Percentiles rank a stretch among this genome's conserved stretches.
phyloP scores from a whole-genome alignment of 1,140 invertebrate species.

The Drosophila insularis region DNA sequence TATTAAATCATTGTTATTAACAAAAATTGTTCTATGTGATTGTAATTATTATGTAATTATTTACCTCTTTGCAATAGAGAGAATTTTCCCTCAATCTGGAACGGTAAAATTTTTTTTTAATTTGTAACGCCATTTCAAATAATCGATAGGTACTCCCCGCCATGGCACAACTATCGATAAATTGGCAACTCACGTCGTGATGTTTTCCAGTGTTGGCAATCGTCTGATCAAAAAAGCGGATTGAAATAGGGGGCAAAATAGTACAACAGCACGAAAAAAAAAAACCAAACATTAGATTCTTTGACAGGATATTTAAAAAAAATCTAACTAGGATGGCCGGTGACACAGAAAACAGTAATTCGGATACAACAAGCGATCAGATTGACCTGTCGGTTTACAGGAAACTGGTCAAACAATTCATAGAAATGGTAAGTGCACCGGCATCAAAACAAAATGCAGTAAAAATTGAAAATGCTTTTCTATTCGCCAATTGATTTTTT shows the following conservation, averaged over 20 bases:
- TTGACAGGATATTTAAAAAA: neutral
- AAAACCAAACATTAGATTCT: no score
- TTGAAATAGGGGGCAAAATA: no score
- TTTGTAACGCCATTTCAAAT: no score
- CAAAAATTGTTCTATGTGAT: no score
- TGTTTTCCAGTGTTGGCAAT: constrained; percentile 28
- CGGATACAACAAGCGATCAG: constrained; percentile 47
- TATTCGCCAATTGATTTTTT: neutral
- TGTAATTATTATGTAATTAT: no score
- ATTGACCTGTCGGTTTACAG: constrained; percentile 72
- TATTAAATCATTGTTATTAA: no score
- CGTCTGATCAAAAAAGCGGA: neutral
- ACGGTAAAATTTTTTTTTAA: no score
- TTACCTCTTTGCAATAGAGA: no score
- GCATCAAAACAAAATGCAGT: neutral
- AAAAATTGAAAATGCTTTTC: neutral
- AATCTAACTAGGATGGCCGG: constrained; percentile 43
- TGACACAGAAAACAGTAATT: constrained; percentile 56
- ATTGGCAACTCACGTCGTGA: no score
- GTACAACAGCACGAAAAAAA: neutral
- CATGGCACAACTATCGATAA: no score
- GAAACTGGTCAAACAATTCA: constrained; percentile 74
- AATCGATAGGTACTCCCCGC: no score
- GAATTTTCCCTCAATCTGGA: no score
- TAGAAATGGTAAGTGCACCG: constrained; percentile 68